Percentiles rank a stretch among this genome's conserved stretches.
Evolutionary conservation across 2,113 vertebrate genomes (phyloP).

Genomic region (Tetrax tetrax): DNA sequence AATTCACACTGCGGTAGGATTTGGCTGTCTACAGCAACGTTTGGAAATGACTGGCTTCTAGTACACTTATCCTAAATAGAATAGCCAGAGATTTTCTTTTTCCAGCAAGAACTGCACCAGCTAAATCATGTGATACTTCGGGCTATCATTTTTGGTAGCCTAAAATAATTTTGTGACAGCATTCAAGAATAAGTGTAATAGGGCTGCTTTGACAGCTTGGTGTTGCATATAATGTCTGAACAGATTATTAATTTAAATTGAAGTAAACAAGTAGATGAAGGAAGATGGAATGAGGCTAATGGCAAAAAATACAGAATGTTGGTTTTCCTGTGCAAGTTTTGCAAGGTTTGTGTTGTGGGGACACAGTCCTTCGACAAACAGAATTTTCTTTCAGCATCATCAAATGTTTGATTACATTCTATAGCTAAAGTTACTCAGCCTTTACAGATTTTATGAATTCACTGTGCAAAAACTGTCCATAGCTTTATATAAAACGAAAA

Average conservation of each 20-base stretch:
- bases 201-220: not conserved
- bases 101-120: not conserved
- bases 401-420: constrained; percentile 57
- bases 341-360: not conserved
- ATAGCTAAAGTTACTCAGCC: not conserved
- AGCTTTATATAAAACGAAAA: not conserved
- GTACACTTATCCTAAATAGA: not conserved
- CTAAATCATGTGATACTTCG: not conserved
- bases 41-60: not conserved
- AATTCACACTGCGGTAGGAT: not conserved
- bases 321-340: not conserved
- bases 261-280: not conserved
- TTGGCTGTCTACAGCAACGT: not conserved
- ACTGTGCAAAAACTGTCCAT: not conserved
- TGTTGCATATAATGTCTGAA: not conserved
- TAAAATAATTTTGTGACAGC: not conserved
- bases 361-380: not conserved
- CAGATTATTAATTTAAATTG: constrained; percentile 3
- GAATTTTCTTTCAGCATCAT: not conserved
- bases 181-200: not conserved
- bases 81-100: not conserved
- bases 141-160: not conserved
- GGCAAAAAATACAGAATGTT: not conserved
- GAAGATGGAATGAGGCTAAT: constrained; percentile 10
- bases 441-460: constrained; percentile 39